These are phyloP conservation scores for Silurus lanzhouensis DNA, from an alignment of 2,797 vertebrate species.

Conservation along the genomic window DNA sequence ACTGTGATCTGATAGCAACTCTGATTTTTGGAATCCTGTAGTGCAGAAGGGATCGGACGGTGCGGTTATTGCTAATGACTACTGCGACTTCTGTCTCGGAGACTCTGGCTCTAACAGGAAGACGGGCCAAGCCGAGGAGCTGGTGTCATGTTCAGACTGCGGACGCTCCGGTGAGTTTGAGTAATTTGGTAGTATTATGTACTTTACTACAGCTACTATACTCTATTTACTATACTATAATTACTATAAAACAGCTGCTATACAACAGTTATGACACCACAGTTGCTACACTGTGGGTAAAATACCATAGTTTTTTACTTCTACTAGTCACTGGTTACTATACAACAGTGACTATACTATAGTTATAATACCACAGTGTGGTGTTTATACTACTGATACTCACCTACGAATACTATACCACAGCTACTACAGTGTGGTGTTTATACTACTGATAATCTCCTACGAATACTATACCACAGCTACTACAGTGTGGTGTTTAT, in stretches of 20 bases:
- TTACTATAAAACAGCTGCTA: background rate
- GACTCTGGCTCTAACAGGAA: slow-evolving; percentile 96
- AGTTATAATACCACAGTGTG: background rate
- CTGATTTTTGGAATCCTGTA: slow-evolving; percentile 64
- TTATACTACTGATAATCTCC: background rate
- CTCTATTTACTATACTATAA: background rate
- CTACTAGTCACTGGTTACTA: too few species aligned
- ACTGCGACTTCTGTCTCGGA: slow-evolving; percentile 98
- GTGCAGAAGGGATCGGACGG: slow-evolving; percentile 94
- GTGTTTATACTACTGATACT: background rate
- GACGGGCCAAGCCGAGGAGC: slow-evolving; percentile 91
- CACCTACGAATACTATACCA: background rate
- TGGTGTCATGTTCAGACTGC: slow-evolving; percentile 97
- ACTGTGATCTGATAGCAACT: background rate
- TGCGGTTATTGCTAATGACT: slow-evolving; percentile 93
- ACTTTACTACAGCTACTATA: background rate
- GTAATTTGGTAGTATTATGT: background rate
- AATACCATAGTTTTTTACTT: too few species aligned
- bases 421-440: background rate
- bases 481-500: background rate
- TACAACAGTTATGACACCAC: background rate
- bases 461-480: background rate
- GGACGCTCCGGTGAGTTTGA: slow-evolving; percentile 92
- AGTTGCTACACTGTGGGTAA: too few species aligned
- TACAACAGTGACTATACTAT: background rate